Evolutionary conservation across 1,140 invertebrate species (phyloP).

Genomic region (Popillia japonica): DNA sequence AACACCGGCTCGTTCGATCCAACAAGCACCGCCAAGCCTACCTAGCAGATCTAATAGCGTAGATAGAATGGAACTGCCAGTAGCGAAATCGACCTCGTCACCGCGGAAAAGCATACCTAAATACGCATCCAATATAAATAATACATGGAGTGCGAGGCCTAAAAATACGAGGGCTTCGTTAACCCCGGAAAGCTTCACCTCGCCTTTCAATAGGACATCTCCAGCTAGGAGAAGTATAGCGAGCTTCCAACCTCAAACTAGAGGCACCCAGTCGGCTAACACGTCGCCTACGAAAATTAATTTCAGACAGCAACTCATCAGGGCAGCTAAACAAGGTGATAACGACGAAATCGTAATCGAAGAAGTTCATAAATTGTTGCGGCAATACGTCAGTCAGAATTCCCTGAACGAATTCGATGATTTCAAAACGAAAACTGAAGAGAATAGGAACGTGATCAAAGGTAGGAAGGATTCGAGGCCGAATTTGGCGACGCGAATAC

Average conservation of each 20-base stretch:
- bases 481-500: constrained; percentile 62
- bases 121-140: constrained; percentile 67
- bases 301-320: constrained; percentile 74
- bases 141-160: constrained; percentile 61
- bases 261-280: constrained; percentile 65
- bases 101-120: constrained; percentile 62
- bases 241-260: constrained; percentile 63
- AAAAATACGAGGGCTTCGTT: constrained; percentile 66
- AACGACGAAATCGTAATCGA: constrained; percentile 74
- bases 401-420: constrained; percentile 66
- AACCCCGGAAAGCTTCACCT: constrained; percentile 73
- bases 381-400: constrained; percentile 67
- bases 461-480: constrained; percentile 67
- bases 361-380: constrained; percentile 75
- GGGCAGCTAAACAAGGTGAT: constrained; percentile 72
- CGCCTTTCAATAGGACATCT: constrained; percentile 70
- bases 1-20: constrained; percentile 52
- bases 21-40: constrained; percentile 55
- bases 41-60: constrained; percentile 49
- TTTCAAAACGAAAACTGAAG: constrained; percentile 38
- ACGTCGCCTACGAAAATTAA: constrained; percentile 73
- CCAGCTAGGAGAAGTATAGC: constrained; percentile 68
- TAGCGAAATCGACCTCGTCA: constrained; percentile 57
- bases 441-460: constrained; percentile 45
- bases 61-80: constrained; percentile 53